Evolutionary conservation across 2,113 vertebrate genomes (phyloP), one percentile per base, ranked within the genome.

Genomic region (Nannospalax galili): DNA sequence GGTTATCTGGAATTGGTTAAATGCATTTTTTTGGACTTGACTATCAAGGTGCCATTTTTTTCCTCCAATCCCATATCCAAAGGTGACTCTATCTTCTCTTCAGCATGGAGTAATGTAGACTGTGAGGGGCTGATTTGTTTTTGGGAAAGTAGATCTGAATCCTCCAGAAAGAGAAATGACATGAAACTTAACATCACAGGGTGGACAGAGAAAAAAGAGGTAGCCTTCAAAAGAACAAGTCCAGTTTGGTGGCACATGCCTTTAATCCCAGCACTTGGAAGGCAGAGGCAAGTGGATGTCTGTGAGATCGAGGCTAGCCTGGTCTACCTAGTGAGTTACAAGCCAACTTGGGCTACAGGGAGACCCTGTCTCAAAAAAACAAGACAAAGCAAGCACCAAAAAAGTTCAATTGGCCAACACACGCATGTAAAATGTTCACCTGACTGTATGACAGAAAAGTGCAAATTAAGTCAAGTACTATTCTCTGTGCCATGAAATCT

Each of bases 381-480:
- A n/a, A n/a, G n/a, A n/a, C n/a, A n/a, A n/a, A n/a, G n/a, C n/a
- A n/a, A n/a, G n/a, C n/a, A n/a, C n/a, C n/a, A n/a, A n/a, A n/a
- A n/a, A n/a, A n/a, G n/a, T n/a, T n/a, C n/a, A n/a, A n/a, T 75
- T 72, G 48, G 12, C 8, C 62, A 62, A 81, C 4, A 77, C 3
- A 56, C 2, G 2, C 42, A n/a, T 62, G 65, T 81, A 88, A 52
- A 74, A 2, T 19, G 30, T 84, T 70, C 69, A 22, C 11, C 11
- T 73, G 28, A 89, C 40, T 48, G 19, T 48, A 22, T 17, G 17
- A 19, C 30, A 87, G 64, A 69, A 69, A 64, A n/a, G 40, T 42
- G 15, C 58, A 82, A 88, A 48, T 92, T 67, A 95, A 97, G 48
- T 80, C 35, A 89, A 48, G 42, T 17, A 86, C 9, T n/a, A 37